Conservation (phyloP, 2,797 vertebrate genomes). For the Acanthurus tractus region DNA sequence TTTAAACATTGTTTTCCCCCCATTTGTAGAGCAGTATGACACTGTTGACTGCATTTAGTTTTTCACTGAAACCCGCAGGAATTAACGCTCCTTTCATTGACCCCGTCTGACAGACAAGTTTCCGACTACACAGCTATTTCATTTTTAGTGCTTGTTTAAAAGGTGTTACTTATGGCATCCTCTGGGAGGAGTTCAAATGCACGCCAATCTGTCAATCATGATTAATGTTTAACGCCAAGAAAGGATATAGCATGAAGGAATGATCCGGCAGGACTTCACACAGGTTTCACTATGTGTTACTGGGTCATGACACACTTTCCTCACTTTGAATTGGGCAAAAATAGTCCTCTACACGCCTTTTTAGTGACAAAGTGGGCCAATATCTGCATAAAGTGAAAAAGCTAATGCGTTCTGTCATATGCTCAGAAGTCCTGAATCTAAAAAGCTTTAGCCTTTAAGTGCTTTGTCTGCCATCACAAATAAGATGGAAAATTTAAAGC, state of each 20-base stretch:
- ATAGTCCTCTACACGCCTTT: constrained; percentile 75
- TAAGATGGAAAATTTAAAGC: constrained; percentile 62
- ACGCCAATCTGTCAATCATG: constrained; percentile 75
- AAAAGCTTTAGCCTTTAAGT: constrained; percentile 76
- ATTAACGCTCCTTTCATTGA: constrained; percentile 73
- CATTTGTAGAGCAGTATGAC: constrained; percentile 47
- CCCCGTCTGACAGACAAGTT: constrained; percentile 65
- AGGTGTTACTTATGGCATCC: constrained; percentile 70
- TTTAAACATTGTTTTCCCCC: constrained; percentile 59
- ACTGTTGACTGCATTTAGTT: constrained; percentile 71
- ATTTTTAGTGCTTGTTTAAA: constrained; percentile 76
- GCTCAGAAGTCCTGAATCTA: constrained; percentile 70
- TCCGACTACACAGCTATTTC: constrained; percentile 57
- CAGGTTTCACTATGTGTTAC: constrained; percentile 79
- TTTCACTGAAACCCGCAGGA: constrained; percentile 66
- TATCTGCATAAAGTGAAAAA: constrained; percentile 80
- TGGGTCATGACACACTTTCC: constrained; percentile 84
- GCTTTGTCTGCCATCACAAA: constrained; percentile 78
- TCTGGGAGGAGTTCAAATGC: constrained; percentile 76
- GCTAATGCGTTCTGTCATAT: constrained; percentile 78
- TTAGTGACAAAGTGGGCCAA: constrained; percentile 82
- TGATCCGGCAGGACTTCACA: constrained; percentile 77
- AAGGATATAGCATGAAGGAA: constrained; percentile 63
- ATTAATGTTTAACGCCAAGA: constrained; percentile 67
- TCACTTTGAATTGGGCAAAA: constrained; percentile 80